Conservation (phyloP, 2,888 invertebrate genomes). For the Lithophane leautieri region DNA sequence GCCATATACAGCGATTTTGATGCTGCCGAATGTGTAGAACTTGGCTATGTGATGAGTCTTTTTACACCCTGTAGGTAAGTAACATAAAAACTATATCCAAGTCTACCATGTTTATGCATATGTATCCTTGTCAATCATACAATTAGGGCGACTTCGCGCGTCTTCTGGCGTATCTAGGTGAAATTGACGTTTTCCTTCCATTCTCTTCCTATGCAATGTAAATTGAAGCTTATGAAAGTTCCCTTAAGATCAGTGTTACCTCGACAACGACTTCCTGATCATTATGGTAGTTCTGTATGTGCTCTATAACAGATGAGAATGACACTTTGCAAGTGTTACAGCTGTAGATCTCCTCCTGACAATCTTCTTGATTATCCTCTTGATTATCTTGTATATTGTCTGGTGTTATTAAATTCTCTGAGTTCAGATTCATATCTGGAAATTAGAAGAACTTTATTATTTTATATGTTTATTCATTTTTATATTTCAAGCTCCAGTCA, state of each 20-base stretch:
- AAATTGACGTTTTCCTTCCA: background rate
- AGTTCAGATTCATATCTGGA: constrained; percentile 74
- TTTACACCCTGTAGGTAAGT: background rate
- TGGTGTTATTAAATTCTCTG: constrained; percentile 68
- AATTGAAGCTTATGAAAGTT: background rate
- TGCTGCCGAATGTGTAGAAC: background rate
- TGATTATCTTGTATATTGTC: constrained; percentile 70
- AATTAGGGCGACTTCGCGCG: background rate
- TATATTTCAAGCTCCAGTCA: background rate
- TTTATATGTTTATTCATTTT: background rate
- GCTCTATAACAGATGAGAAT: constrained; percentile 92
- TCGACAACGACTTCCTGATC: constrained; percentile 93
- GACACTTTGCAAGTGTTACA: constrained; percentile 92
- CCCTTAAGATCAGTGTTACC: constrained; percentile 75
- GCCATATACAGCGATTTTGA: background rate
- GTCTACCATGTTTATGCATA: background rate
- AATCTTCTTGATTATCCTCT: constrained; percentile 75
- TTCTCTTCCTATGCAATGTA: background rate
- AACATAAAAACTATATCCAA: background rate
- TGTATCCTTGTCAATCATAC: background rate
- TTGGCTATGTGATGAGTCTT: background rate
- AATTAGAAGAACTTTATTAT: constrained; percentile 23
- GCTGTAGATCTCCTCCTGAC: constrained; percentile 88
- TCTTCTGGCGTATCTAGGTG: background rate
- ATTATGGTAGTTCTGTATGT: constrained; percentile 92